phyloP scores from a whole-genome alignment of 2,113 vertebrate species.

The Dunckerocampus dactyliophorus region DNA sequence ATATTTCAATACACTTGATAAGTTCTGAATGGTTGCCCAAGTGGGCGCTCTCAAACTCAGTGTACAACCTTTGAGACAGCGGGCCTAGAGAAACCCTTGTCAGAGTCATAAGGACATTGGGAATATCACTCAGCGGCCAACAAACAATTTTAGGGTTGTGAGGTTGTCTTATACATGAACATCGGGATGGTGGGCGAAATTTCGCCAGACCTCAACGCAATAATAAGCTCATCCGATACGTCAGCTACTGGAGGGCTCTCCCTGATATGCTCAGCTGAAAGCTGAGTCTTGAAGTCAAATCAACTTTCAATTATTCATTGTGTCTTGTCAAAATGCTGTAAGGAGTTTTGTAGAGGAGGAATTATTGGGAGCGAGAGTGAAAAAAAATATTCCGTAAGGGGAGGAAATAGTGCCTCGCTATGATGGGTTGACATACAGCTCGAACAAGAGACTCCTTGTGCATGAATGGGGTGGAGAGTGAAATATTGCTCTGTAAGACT shows the following conservation, averaged over 20 bases:
- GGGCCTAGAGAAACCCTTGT: slow-evolving; percentile 14
- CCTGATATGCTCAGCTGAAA: slow-evolving; percentile 21
- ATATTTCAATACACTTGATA: no score
- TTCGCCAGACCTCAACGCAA: slow-evolving; percentile 26
- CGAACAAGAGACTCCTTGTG: slow-evolving; percentile 19
- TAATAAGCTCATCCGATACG: slow-evolving; percentile 61
- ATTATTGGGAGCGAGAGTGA: neutral
- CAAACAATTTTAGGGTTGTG: slow-evolving; percentile 21
- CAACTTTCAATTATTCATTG: slow-evolving; percentile 22
- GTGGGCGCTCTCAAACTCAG: neutral
- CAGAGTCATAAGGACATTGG: slow-evolving; percentile 17
- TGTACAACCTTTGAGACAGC: slow-evolving; percentile 1
- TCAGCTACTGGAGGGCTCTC: slow-evolving; percentile 54
- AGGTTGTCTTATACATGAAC: slow-evolving; percentile 59
- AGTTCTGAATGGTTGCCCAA: neutral
- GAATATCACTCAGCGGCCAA: slow-evolving; percentile 18
- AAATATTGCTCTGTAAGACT: neutral
- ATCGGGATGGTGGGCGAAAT: slow-evolving; percentile 29
- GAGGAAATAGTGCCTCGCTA: slow-evolving; percentile 17
- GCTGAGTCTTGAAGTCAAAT: slow-evolving; percentile 59
- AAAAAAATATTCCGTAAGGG: slow-evolving; percentile 17
- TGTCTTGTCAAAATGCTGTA: slow-evolving; percentile 27
- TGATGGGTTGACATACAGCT: slow-evolving; percentile 1
- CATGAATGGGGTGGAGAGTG: neutral
- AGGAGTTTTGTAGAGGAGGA: slow-evolving; percentile 7